A percentile compares a stretch with the other conserved stretches of the same genome.
These are phyloP conservation scores for Eidolon dupreanum DNA, from an alignment of 2,797 vertebrate genomes.

Conservation along the genomic window DNA sequence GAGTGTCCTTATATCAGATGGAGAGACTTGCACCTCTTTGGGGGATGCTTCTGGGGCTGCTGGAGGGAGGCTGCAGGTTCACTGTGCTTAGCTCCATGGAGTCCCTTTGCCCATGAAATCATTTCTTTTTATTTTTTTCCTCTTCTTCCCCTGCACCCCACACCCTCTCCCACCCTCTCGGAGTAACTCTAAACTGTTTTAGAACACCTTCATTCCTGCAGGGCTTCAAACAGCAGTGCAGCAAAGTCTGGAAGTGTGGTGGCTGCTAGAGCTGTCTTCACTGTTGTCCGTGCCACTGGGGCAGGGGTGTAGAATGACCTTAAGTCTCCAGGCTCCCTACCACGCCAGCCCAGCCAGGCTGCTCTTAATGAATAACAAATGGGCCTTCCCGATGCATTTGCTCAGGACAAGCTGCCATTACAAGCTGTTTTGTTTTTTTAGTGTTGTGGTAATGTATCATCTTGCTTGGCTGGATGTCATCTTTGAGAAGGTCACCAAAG, in stretches of 20 bases:
- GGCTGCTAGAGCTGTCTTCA: slow-evolving; percentile 81
- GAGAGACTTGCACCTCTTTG: neutral
- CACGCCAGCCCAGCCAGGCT: slow-evolving; percentile 79
- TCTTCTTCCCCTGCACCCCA: neutral
- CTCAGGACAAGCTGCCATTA: slow-evolving; percentile 84
- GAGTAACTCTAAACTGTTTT: slow-evolving; percentile 75
- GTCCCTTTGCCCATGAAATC: slow-evolving; percentile 67
- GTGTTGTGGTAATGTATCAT: slow-evolving; percentile 83
- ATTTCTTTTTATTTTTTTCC: neutral
- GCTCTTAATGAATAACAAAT: slow-evolving; percentile 89
- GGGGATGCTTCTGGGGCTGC: slow-evolving; percentile 30
- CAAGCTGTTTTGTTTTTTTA: slow-evolving; percentile 82
- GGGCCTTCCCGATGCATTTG: slow-evolving; percentile 81
- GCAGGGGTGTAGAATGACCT: slow-evolving; percentile 83
- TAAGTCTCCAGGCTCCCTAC: slow-evolving; percentile 82
- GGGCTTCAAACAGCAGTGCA: slow-evolving; percentile 70
- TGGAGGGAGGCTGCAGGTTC: slow-evolving; percentile 41
- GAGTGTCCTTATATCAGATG: neutral
- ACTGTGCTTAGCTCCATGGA: slow-evolving; percentile 60
- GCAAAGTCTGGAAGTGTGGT: slow-evolving; percentile 73
- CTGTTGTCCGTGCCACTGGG: slow-evolving; percentile 76
- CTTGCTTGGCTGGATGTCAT: slow-evolving; percentile 84
- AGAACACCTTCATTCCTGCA: slow-evolving; percentile 77
- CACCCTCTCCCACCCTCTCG: neutral
- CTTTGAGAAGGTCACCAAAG: slow-evolving; percentile 83